Base-by-base conservation (phyloP, 2,113 vertebrate genomes). In the Antidorcas marsupialis region DNA sequence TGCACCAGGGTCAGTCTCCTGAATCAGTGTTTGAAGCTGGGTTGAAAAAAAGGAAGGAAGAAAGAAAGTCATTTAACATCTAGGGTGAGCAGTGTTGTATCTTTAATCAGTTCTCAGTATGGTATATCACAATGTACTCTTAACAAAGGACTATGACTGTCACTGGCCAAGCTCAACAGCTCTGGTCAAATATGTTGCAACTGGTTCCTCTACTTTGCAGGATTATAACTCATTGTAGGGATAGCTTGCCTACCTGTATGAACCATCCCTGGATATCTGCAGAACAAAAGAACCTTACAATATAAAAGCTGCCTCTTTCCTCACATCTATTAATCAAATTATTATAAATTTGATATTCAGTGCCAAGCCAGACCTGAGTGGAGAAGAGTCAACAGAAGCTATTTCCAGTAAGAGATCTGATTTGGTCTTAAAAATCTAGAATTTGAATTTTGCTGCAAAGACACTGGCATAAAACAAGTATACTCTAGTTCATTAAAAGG, bases 11-110 rank as follows among this genome's bases (percentile, higher is more conserved):
- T 99, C 99, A 0, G 99, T 99, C 55, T 99, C 99, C 93, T 99
- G 99, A 96, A 99, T 99, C 98, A 99, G 98, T 1, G 99, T 99
- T 97, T 99, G 99, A 52, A 99, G 99, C 99, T 99, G 98, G 53
- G 98, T 97, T 91, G 47, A 94, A 21, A 27, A 89, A 81, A 93
- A 82, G 28, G 67, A 1, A 43, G 13, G 52, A 2, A 97, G 43
- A 43, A 83, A 97, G 53, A 52, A 76, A 97, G 62, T 83, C 84
- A 97, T 14, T 97, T 78, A 97, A 23, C 11, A 76, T 8, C 71
- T 96, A 3, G 4, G 47, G 89, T 95, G 59, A 94, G 28, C 43
- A 87, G 7, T 67, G n/a, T 64, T 57, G 85, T 17, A 16, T 60
- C 43, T 92, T 74, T 14, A 87, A n/a, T 93, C 30, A 76, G 82